Percentiles rank a stretch among this genome's conserved stretches.
Conservation (phyloP, 2,888 invertebrate genomes). For the Chymomyza fuscimana region DNA sequence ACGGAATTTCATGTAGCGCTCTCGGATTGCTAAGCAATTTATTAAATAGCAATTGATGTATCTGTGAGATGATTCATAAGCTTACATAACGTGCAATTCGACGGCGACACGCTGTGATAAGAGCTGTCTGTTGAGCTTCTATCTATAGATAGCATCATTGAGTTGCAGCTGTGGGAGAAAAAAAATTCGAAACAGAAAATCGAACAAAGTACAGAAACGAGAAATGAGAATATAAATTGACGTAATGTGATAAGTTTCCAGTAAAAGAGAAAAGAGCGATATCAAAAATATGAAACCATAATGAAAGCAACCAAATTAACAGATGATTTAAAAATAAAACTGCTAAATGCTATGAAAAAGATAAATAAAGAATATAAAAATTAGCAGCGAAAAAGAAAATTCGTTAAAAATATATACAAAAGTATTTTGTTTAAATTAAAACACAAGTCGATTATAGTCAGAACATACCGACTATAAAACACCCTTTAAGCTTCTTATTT, state of each 20-base stretch:
- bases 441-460: neutral
- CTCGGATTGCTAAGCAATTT: constrained; percentile 24
- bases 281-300: constrained; percentile 11
- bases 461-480: too few relatives aligned
- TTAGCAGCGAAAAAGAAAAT: neutral
- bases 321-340: constrained; percentile 8
- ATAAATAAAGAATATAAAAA: constrained; percentile 14
- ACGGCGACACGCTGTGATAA: constrained; percentile 8
- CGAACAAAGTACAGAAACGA: neutral
- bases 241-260: constrained; percentile 40
- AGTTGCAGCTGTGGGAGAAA: constrained; percentile 12
- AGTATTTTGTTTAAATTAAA: constrained; percentile 1
- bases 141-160: neutral
- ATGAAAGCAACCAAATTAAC: constrained; percentile 51
- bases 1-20: constrained; percentile 14
- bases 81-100: constrained; percentile 30
- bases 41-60: constrained; percentile 6
- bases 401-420: neutral
- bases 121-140: too few relatives aligned
- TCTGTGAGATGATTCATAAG: constrained; percentile 29
- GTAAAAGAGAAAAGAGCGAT: constrained; percentile 4
- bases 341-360: constrained; percentile 28
- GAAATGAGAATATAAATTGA: neutral
- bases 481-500: too few relatives aligned
- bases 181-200: neutral